Conservation (phyloP, 2,113 vertebrate genomes). For the Phoxinus phoxinus region DNA sequence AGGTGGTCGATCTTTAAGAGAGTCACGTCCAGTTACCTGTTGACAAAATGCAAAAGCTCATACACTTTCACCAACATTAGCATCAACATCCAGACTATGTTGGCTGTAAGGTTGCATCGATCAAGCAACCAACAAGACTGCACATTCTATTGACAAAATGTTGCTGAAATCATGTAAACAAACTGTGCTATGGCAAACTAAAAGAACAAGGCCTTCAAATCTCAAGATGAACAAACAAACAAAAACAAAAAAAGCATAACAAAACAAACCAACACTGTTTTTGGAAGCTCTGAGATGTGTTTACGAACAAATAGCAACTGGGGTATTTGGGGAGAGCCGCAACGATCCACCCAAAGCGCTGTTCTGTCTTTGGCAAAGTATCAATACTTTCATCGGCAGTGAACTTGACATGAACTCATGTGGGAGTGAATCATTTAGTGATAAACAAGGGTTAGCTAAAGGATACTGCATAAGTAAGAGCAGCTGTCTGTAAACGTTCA, state of each 20-base stretch:
- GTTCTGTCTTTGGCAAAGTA: slow-evolving; percentile 42
- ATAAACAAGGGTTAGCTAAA: slow-evolving; percentile 21
- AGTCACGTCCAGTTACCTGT: slow-evolving; percentile 90
- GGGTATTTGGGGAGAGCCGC: slow-evolving; percentile 12
- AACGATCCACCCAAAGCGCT: slow-evolving; percentile 32
- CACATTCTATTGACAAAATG: slow-evolving; percentile 35
- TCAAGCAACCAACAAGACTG: slow-evolving; percentile 2
- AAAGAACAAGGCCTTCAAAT: neutral
- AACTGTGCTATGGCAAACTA: neutral
- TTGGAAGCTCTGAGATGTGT: slow-evolving; percentile 29
- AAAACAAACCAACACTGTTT: slow-evolving; percentile 14
- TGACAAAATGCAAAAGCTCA: slow-evolving; percentile 57
- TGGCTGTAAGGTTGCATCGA: slow-evolving; percentile 3
- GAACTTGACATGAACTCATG: slow-evolving; percentile 31
- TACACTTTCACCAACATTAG: neutral
- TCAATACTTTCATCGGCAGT: slow-evolving; percentile 49
- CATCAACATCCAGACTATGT: neutral
- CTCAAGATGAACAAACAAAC: neutral
- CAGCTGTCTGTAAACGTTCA: slow-evolving; percentile 1
- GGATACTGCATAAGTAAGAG: slow-evolving; percentile 30
- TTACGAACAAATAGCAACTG: neutral
- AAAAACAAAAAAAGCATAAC: neutral
- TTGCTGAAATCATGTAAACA: slow-evolving; percentile 41
- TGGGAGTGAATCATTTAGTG: slow-evolving; percentile 27
- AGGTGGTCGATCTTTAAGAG: slow-evolving; percentile 82